Base-by-base conservation (phyloP, 2,888 invertebrate species). In the Sesia bembeciformis region DNA sequence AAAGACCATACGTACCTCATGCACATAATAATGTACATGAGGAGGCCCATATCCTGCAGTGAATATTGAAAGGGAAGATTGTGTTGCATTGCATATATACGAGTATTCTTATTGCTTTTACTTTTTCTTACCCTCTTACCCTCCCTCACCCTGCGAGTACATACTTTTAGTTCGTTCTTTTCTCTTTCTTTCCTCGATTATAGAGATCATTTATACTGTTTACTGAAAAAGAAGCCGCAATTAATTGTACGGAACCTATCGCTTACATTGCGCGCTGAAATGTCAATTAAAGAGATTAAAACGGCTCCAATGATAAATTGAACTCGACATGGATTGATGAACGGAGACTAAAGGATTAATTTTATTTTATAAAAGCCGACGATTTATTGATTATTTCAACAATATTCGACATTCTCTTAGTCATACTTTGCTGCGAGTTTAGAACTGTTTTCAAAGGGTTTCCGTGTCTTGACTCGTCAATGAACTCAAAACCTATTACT, bases 241-340 rank as follows among this genome's bases (percentile, higher is more conserved):
- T 76, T 73, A 74, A 76, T 74, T 70, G 62, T 62, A 63, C 61
- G 56, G 62, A 69, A 73, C 70, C 66, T 66, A 68, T 76, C 68
- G 71, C 69, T 71, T 72, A 61, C 63, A 70, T 65, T 65, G 67
- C 61, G 64, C 66, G 68, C 63, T 74, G 70, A 78, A 81, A 76
- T 75, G 75, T 77, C 78, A 80, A 80, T 81, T 81, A 78, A 71
- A 72, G 54, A 55, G 70, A 76, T 78, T 81, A 74, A 81, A 83
- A 75, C 62, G 62, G 64, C 66, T 68, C 62, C 62, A 67, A 70
- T 74, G 70, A 65, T 68, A 74, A 76, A 79, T 78, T 70, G 64
- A 70, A 70, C 59, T 63, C 60, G 70, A 74, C 67, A 62, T 63
- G 67, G 75, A 79, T 77, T 76, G 75, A 80, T 78, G 71, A 68